Evolutionary conservation across 2,888 invertebrate genomes (phyloP), one percentile per base, ranked within the genome.

Genomic region (Aproaerema taeniolella): DNA sequence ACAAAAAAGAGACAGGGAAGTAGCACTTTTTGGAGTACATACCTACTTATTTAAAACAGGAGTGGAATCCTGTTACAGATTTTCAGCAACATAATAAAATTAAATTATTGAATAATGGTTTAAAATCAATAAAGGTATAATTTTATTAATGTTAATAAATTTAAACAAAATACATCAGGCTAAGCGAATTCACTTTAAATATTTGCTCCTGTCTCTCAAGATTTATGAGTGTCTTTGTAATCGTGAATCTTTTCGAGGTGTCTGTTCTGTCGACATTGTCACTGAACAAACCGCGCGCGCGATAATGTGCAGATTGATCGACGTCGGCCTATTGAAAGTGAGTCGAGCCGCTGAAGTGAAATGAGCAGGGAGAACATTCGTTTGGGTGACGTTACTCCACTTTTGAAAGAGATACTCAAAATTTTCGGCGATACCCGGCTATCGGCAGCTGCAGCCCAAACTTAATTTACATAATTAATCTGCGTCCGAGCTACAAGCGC

Each of bases 381-480:
- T 25, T 4, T 13, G 24, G n/a, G n/a, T n/a, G n/a, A n/a, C n/a
- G n/a, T n/a, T n/a, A n/a, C n/a, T n/a, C n/a, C n/a, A n/a, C n/a
- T n/a, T n/a, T n/a, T n/a, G n/a, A n/a, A n/a, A n/a, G n/a, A n/a
- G n/a, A n/a, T n/a, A n/a, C n/a, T n/a, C n/a, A n/a, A n/a, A n/a
- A n/a, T n/a, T n/a, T n/a, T n/a, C n/a, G n/a, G 34, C 56, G 54
- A 61, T 61, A 59, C 61, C 57, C 61, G 58, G 56, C 56, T 66
- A 74, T 70, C 67, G 63, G 58, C 64, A 61, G 60, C 56, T 67
- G 64, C 65, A 69, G 61, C 57, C 63, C 60, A 58, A 65, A 63
- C 58, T 58, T 65, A 61, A 72, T 77, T 73, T 72, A 64, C 73
- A 74, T 77, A 75, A 78, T 72, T 74, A 75, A 75, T 79, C 71